Percentiles rank a stretch among this genome's conserved stretches.
phyloP scores from a whole-genome alignment of 2,888 invertebrate genomes.

The Zele albiditarsus region DNA sequence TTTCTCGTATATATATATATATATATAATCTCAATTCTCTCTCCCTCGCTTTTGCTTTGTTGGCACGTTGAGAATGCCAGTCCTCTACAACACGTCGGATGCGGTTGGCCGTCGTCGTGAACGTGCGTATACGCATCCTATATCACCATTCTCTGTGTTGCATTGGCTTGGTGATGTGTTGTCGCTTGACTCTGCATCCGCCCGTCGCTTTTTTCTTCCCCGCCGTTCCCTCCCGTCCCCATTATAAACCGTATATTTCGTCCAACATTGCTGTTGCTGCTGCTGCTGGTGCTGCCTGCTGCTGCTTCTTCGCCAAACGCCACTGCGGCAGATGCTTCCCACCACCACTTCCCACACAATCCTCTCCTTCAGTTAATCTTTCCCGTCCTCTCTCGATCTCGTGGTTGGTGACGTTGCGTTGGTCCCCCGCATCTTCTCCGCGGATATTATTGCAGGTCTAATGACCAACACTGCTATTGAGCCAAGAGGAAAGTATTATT shows the following conservation, averaged over 20 bases:
- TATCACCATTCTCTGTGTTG: conserved; percentile 16
- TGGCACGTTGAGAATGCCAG: conserved; percentile 18
- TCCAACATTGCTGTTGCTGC: not conserved
- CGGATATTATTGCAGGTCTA: conserved; percentile 37
- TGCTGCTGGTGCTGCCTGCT: not conserved
- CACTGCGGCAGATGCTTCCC: conserved; percentile 36
- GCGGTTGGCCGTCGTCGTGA: conserved; percentile 41
- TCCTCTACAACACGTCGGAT: conserved; percentile 33
- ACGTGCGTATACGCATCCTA: conserved; percentile 6
- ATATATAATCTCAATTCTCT: not conserved
- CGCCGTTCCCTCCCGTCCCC: conserved; percentile 35
- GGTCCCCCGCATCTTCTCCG: conserved; percentile 31
- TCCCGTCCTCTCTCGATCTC: not conserved
- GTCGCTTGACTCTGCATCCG: conserved; percentile 49
- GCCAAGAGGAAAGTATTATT: not conserved
- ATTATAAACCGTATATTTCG: not conserved
- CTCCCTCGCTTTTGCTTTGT: conserved; percentile 14
- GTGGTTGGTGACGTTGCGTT: conserved; percentile 19
- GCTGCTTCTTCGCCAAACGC: conserved; percentile 31
- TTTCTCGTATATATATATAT: not conserved
- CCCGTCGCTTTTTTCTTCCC: conserved; percentile 42
- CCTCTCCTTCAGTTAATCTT: not conserved
- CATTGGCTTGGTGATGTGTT: conserved; percentile 26
- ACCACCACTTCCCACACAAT: conserved; percentile 36
- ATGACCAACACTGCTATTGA: not conserved